Conservation (phyloP, 2,797 vertebrate genomes). For the Hypotaenidia okinawae region DNA sequence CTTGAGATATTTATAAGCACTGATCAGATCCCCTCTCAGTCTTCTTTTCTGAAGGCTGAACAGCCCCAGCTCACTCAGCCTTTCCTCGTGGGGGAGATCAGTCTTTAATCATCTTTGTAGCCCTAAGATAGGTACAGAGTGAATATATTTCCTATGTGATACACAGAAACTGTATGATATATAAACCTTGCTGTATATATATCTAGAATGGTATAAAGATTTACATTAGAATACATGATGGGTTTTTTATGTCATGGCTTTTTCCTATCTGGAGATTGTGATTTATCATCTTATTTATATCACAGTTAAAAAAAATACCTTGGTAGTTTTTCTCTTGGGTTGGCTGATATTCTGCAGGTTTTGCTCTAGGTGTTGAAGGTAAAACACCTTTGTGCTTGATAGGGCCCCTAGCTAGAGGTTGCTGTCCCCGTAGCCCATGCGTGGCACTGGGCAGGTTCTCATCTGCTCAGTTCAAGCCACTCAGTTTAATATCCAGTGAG, state of each 20-base stretch:
- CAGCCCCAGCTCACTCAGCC: too few relatives aligned
- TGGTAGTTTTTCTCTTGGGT: not conserved
- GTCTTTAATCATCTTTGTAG: too few relatives aligned
- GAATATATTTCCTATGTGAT: not conserved
- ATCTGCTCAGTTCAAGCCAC: not conserved
- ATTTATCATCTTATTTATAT: not conserved
- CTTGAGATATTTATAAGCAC: too few relatives aligned
- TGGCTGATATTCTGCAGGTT: not conserved
- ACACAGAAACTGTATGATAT: not conserved
- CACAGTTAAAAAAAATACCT: not conserved
- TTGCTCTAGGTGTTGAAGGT: not conserved
- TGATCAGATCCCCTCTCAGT: too few relatives aligned
- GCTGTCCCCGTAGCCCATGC: not conserved
- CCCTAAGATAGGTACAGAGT: conserved; percentile 49
- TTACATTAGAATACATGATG: not conserved
- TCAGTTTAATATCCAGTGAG: not conserved
- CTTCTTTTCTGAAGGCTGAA: too few relatives aligned
- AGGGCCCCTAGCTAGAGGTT: not conserved
- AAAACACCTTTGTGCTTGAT: not conserved
- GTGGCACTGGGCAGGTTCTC: not conserved
- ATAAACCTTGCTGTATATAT: not conserved
- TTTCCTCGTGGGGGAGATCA: too few relatives aligned
- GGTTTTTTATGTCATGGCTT: not conserved
- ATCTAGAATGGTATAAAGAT: not conserved
- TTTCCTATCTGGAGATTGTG: not conserved